Percentiles rank a stretch among this genome's conserved stretches.
These are phyloP conservation scores for Gnatocerus cornutus DNA, from an alignment of 2,888 invertebrate species.

Conservation along the genomic window DNA sequence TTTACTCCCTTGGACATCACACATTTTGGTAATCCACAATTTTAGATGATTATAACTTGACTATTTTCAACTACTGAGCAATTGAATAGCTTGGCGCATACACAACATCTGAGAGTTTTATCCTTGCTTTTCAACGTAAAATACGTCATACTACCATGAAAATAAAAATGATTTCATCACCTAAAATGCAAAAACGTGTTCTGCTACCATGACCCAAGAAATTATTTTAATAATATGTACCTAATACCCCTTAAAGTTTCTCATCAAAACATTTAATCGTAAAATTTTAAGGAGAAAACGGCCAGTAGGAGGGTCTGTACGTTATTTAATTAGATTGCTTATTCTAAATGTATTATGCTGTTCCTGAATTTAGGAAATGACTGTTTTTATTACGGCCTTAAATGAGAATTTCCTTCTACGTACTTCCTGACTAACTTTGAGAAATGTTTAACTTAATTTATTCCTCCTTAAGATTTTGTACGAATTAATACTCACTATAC, in stretches of 20 bases:
- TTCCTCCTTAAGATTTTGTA: constrained; percentile 22
- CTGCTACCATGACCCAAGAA: constrained; percentile 4
- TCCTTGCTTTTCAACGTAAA: constrained; percentile 26
- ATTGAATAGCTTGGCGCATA: constrained; percentile 32
- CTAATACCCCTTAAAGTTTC: not conserved
- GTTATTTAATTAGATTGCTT: constrained; percentile 32
- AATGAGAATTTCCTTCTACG: constrained; percentile 30
- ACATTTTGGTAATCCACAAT: constrained; percentile 22
- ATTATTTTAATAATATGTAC: no score
- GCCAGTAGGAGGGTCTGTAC: not conserved
- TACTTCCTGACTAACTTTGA: constrained; percentile 27
- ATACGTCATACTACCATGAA: constrained; percentile 31
- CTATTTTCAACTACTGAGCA: constrained; percentile 11
- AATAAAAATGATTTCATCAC: constrained; percentile 46
- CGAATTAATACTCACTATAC: constrained; percentile 15
- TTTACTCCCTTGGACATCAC: constrained; percentile 1
- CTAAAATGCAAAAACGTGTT: constrained; percentile 28
- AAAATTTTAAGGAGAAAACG: constrained; percentile 8
- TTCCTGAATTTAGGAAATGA: constrained; percentile 33
- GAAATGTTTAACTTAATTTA: constrained; percentile 39
- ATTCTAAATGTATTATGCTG: constrained; percentile 34
- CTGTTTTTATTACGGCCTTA: constrained; percentile 35
- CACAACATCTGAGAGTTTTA: constrained; percentile 30
- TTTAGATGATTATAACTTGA: not conserved
- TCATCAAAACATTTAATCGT: constrained; percentile 5